Evolutionary conservation across 2,888 invertebrate genomes (phyloP), one percentile per base, ranked within the genome.

Genomic region (Hyppa rectilinea): DNA sequence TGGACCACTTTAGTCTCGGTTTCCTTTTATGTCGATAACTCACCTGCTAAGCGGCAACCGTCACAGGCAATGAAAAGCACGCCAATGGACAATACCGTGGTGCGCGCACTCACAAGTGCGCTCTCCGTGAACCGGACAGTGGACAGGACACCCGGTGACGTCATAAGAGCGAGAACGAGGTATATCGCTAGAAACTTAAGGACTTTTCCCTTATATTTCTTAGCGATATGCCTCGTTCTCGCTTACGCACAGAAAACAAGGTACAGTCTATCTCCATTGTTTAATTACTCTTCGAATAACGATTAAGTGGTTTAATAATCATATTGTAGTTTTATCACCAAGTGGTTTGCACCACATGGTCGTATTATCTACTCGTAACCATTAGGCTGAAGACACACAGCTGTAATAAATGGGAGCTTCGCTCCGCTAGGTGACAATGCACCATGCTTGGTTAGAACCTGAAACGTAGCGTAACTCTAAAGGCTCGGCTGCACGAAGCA

Each of bases 261-360:
- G 55, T 55, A 56, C 36, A 56, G 36, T 36, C 23, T 36, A 36
- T 23, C 10, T 56, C 23, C 23, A 56, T 17, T 17, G 4, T 36
- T n/a, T 12, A 31, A 31, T 53, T 36, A 36, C 23, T 56, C 17
- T 17, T 56, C 55, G 23, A 36, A 56, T 4, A 23, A 36, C 34
- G 36, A 17, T 23, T 23, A 17, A 23, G 23, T 56, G 9, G 36
- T 55, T 36, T 56, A 23, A 17, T 36, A 36, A 23, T 23, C 36
- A 50, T 50, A 29, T 36, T 56, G 23, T 55, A 23, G 23, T 23
- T 36, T 56, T 56, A 56, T 56, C 23, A 56, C 17, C 36, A 55
- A 55, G n/a, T n/a, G 55, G 55, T 55, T 14, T 9, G 34, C n/a
- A 4, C n/a, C 4, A n/a, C n/a, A 7, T 34, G 53, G 34, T 23